phyloP scores from a whole-genome alignment of 2,797 vertebrate genomes.

The Microhierax caerulescens region DNA sequence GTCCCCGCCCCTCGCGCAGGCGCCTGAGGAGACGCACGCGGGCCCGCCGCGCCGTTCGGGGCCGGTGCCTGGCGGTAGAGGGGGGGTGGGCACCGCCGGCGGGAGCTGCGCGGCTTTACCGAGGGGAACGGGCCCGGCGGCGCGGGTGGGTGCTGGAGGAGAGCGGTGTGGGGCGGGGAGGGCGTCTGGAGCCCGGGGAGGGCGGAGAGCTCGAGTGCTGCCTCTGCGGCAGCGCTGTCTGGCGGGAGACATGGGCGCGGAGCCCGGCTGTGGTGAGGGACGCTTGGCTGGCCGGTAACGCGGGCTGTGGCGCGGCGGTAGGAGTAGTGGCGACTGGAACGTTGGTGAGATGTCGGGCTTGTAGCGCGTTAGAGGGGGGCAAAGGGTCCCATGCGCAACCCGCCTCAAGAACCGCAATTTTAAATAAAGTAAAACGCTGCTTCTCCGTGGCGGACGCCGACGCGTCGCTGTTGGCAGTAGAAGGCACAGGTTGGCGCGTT shows the following conservation, averaged over 20 bases:
- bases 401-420: accelerated
- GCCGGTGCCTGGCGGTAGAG: too few relatives aligned
- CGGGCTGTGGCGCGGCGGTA: neutral
- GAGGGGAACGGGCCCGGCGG: too few relatives aligned
- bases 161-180: accelerated
- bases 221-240: neutral
- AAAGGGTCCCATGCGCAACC: too few relatives aligned
- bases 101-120: too few relatives aligned
- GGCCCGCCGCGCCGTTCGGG: too few relatives aligned
- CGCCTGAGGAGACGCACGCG: too few relatives aligned
- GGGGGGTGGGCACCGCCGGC: too few relatives aligned
- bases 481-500: accelerated
- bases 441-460: accelerated
- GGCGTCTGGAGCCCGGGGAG: neutral
- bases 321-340: accelerated
- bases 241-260: accelerated
- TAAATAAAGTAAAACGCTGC: neutral
- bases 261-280: neutral
- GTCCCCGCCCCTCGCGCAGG: neutral
- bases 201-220: accelerated
- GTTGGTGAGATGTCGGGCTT: neutral
- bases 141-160: neutral
- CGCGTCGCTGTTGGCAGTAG: neutral
- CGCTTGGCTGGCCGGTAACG: accelerated
- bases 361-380: neutral